A percentile compares a stretch with the other conserved stretches of the same genome.
Conservation (phyloP, 2,888 invertebrate species). For the Campaea margaritaria region DNA sequence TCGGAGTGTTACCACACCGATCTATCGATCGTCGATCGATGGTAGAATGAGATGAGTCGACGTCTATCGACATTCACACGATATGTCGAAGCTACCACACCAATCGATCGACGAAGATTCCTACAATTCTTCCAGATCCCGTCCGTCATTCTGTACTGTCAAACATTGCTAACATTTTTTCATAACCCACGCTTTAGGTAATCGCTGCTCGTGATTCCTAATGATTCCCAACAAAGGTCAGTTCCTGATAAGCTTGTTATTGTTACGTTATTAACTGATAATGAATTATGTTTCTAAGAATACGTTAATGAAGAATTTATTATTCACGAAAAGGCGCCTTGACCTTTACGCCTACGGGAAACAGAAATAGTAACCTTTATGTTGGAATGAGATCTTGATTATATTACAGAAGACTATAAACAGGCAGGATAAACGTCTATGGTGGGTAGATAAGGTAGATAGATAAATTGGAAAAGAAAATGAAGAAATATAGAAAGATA, state of each 20-base stretch:
- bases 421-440: too few relatives aligned
- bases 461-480: too few relatives aligned
- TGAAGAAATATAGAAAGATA: too few relatives aligned
- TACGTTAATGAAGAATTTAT: slow-evolving; percentile 23
- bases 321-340: slow-evolving; percentile 24
- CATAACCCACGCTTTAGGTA: slow-evolving; percentile 15
- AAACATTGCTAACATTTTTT: slow-evolving; percentile 5
- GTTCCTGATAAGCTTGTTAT: slow-evolving; percentile 29
- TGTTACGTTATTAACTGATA: slow-evolving; percentile 27
- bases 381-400: neutral
- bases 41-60: too few relatives aligned
- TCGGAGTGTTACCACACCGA: too few relatives aligned
- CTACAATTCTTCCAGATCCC: too few relatives aligned
- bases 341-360: slow-evolving; percentile 28
- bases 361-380: neutral
- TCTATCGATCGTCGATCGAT: too few relatives aligned
- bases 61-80: too few relatives aligned
- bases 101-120: too few relatives aligned
- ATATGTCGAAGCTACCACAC: too few relatives aligned
- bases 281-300: slow-evolving; percentile 30
- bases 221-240: slow-evolving; percentile 35
- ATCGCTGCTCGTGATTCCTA: slow-evolving; percentile 10
- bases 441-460: too few relatives aligned
- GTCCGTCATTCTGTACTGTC: too few relatives aligned
- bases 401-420: neutral